Conservation (phyloP, 64 coral and sea anemone genomes). For the Pachyseris speciosa region DNA sequence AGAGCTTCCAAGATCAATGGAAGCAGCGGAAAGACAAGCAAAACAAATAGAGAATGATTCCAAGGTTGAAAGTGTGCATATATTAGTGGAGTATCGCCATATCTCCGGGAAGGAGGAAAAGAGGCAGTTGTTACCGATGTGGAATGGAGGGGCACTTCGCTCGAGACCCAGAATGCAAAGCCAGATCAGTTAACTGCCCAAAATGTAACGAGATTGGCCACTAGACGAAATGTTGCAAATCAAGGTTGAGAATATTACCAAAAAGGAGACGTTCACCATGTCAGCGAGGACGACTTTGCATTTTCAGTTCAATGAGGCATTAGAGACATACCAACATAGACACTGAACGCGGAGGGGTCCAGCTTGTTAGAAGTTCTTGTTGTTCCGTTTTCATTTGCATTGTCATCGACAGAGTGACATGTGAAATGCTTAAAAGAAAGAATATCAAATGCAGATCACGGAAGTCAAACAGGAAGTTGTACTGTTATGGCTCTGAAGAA, state of each 20-base stretch:
- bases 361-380: constrained; percentile 63
- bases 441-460: constrained; percentile 25
- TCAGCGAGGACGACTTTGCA: too few species aligned
- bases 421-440: not conserved
- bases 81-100: not conserved
- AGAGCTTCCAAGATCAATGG: constrained; percentile 48
- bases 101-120: not conserved
- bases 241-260: not conserved
- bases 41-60: constrained; percentile 30
- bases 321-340: constrained; percentile 15
- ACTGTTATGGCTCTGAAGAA: constrained; percentile 55
- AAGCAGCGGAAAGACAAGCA: constrained; percentile 48
- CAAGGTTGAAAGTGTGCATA: not conserved
- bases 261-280: constrained; percentile 1
- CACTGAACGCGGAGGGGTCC: constrained; percentile 52
- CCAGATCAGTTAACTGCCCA: constrained; percentile 22
- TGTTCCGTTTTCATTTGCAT: constrained; percentile 47
- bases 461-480: constrained; percentile 19
- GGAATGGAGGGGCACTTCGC: constrained; percentile 53
- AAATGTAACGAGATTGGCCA: constrained; percentile 56
- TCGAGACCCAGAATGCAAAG: constrained; percentile 65
- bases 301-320: not conserved
- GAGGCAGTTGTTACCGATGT: constrained; percentile 37
- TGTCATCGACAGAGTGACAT: not conserved
- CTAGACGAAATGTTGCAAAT: constrained; percentile 28